Conservation (phyloP, 2,888 invertebrate genomes). For the Drosophila formosana region DNA sequence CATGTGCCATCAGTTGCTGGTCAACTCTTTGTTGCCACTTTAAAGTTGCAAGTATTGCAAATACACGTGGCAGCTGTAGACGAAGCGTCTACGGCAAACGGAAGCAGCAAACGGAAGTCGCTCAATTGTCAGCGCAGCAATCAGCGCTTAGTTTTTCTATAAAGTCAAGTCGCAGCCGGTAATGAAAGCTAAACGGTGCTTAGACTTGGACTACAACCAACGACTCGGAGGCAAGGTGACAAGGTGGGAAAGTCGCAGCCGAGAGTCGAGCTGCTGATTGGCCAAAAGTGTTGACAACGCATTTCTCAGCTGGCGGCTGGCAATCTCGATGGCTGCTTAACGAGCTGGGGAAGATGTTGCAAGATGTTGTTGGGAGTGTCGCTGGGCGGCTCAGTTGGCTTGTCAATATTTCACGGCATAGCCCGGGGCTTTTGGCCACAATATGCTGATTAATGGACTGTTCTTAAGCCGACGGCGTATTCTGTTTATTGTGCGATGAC, state of each 20-base stretch:
- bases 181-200: constrained; percentile 37
- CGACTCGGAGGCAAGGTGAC: neutral
- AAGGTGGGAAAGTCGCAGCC: neutral
- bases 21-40: constrained; percentile 31
- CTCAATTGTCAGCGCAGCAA: constrained; percentile 57
- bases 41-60: constrained; percentile 33
- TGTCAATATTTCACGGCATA: constrained; percentile 48
- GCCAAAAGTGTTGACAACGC: constrained; percentile 61
- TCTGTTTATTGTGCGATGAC: constrained; percentile 59
- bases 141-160: constrained; percentile 43
- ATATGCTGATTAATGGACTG: constrained; percentile 63
- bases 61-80: constrained; percentile 20
- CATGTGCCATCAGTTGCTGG: constrained; percentile 15
- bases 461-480: constrained; percentile 47
- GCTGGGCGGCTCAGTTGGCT: constrained; percentile 44
- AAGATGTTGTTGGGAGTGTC: neutral
- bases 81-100: constrained; percentile 3
- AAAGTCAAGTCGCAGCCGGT: constrained; percentile 1
- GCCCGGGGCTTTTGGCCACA: constrained; percentile 33
- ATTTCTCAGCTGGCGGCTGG: constrained; percentile 24
- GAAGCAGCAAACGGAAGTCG: constrained; percentile 60
- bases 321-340: constrained; percentile 28
- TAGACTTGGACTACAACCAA: neutral
- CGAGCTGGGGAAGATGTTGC: constrained; percentile 1
- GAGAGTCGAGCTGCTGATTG: constrained; percentile 42